phyloP scores from a whole-genome alignment of 2,888 invertebrate species.

The Agonopterix arenella region DNA sequence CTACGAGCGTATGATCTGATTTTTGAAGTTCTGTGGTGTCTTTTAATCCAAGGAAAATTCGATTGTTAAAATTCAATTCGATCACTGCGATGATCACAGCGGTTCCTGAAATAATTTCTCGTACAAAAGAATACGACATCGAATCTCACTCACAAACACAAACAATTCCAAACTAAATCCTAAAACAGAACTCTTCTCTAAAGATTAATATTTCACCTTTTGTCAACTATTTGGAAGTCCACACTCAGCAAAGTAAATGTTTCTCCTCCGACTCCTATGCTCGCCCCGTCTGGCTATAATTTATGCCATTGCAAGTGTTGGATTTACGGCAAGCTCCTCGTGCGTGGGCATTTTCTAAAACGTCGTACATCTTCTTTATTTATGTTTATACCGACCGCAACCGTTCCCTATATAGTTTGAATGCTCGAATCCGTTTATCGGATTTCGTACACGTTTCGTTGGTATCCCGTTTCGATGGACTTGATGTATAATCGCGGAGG shows the following conservation, averaged over 20 bases:
- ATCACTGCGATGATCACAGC: no score
- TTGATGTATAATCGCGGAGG: constrained; percentile 57
- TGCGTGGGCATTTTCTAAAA: constrained; percentile 72
- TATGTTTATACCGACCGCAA: constrained; percentile 70
- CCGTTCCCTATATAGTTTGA: constrained; percentile 64
- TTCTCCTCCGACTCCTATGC: constrained; percentile 20
- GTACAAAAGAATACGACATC: no score
- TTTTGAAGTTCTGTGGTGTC: no score
- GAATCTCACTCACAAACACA: no score
- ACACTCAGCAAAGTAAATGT: constrained; percentile 14
- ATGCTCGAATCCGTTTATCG: constrained; percentile 72
- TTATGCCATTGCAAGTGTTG: constrained; percentile 57
- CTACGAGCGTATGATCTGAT: no score
- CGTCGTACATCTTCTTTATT: constrained; percentile 70
- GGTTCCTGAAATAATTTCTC: no score
- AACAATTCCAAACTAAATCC: no score
- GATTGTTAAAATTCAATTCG: no score
- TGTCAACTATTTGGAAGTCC: constrained; percentile 1
- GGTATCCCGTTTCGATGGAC: constrained; percentile 54
- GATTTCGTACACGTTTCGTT: constrained; percentile 68
- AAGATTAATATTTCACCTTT: not conserved
- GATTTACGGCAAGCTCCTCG: constrained; percentile 56
- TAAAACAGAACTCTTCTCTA: no score
- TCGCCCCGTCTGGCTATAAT: constrained; percentile 41
- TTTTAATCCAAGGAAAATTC: no score